Percentiles rank a stretch among this genome's conserved stretches.
Conservation (phyloP, 2,888 invertebrate species). For the Dioctria linearis region DNA sequence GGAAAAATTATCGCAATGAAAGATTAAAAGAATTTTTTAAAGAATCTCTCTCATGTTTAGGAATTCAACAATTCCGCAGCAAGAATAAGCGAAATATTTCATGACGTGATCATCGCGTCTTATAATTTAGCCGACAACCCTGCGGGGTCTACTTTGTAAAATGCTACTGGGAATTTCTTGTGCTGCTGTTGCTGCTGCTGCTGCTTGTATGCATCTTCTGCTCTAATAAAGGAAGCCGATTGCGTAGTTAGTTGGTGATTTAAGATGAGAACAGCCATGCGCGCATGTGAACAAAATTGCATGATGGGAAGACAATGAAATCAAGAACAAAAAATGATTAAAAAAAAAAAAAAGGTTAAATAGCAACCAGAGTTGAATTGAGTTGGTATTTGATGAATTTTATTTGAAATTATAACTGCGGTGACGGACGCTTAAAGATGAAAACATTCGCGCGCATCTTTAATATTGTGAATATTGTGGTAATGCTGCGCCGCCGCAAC, state of each 20-base stretch:
- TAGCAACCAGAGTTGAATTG: neutral
- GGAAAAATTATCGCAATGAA: too few relatives aligned
- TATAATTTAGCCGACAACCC: too few relatives aligned
- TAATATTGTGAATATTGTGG: too few relatives aligned
- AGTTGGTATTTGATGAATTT: conserved; percentile 42
- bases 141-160: too few relatives aligned
- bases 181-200: too few relatives aligned
- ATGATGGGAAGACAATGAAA: conserved; percentile 11
- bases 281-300: neutral
- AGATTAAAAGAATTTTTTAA: too few relatives aligned
- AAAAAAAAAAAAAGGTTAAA: conserved; percentile 25
- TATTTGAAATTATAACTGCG: conserved; percentile 26
- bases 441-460: neutral
- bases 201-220: neutral
- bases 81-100: neutral
- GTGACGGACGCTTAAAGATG: neutral
- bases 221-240: neutral
- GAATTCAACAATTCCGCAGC: too few relatives aligned
- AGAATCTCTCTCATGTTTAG: too few relatives aligned
- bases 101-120: too few relatives aligned
- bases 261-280: neutral
- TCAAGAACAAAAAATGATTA: conserved; percentile 25
- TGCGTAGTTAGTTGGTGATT: neutral
- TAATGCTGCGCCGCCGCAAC: neutral
- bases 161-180: too few relatives aligned